Percentiles rank a stretch among this genome's conserved stretches.
These are phyloP conservation scores for Imbricaverruca yamaguchii DNA, from an alignment of 2,888 invertebrate genomes.

Conservation along the genomic window DNA sequence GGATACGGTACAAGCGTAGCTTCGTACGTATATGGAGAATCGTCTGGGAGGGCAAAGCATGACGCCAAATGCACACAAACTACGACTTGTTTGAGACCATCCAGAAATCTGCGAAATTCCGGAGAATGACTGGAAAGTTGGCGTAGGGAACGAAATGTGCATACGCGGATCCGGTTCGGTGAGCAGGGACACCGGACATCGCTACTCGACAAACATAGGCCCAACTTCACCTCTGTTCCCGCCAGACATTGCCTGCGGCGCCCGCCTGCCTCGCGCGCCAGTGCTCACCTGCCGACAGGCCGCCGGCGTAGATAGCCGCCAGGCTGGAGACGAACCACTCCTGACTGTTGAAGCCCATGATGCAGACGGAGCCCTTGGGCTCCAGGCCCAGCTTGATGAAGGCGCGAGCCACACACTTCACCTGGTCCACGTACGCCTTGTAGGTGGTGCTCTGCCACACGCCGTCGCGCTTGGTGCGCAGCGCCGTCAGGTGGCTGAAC, in stretches of 20 bases:
- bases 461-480: conserved; percentile 53
- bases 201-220: no score
- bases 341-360: conserved; percentile 82
- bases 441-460: conserved; percentile 35
- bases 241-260: conserved; percentile 59
- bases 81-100: no score
- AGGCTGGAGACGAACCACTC: conserved; percentile 84
- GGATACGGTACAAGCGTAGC: no score
- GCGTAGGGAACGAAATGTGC: no score
- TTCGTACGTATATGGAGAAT: no score
- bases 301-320: conserved; percentile 82
- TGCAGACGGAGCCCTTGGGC: conserved; percentile 70
- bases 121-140: no score
- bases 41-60: no score
- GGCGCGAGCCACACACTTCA: conserved; percentile 70
- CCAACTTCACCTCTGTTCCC: background rate
- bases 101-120: no score
- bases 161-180: no score
- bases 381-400: conserved; percentile 78
- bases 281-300: conserved; percentile 29
- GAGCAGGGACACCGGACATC: no score
- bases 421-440: conserved; percentile 68
- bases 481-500: conserved; percentile 43
- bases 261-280: conserved; percentile 38
- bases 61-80: no score